Evolutionary conservation across 2,888 invertebrate genomes (phyloP).

Genomic region (Hypercompe scribonia): DNA sequence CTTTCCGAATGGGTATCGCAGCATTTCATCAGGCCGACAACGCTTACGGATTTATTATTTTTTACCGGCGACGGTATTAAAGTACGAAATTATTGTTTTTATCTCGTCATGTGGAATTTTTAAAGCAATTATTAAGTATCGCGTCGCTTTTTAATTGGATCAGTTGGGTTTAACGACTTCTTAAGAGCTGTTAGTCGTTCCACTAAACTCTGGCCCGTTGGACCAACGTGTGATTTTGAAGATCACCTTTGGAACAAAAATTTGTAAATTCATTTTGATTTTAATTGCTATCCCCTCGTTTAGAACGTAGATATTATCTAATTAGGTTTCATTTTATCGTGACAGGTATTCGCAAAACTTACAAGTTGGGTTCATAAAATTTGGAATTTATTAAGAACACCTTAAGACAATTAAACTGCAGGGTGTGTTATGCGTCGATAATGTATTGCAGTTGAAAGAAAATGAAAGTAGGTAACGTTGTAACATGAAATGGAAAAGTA

Average conservation of each 20-base stretch:
- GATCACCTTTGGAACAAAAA: constrained; percentile 37
- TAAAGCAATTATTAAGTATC: constrained; percentile 84
- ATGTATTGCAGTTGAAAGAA: background rate
- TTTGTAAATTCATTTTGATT: constrained; percentile 25
- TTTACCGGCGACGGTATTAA: constrained; percentile 79
- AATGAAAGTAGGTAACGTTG: background rate
- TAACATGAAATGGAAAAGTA: no score
- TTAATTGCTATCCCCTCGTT: constrained; percentile 12
- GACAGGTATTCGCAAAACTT: constrained; percentile 10
- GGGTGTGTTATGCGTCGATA: background rate
- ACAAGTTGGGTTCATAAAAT: background rate
- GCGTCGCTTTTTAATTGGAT: constrained; percentile 83
- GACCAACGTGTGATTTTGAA: constrained; percentile 47
- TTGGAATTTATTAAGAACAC: background rate
- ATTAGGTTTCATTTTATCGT: constrained; percentile 12
- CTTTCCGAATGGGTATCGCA: constrained; percentile 82
- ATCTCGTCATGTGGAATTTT: constrained; percentile 82
- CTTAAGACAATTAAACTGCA: background rate
- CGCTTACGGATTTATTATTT: constrained; percentile 83
- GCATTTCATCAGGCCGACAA: constrained; percentile 79
- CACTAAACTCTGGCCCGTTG: constrained; percentile 51
- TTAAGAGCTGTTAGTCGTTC: constrained; percentile 70
- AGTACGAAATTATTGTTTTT: constrained; percentile 86
- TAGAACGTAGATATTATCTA: constrained; percentile 2
- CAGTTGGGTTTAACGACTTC: constrained; percentile 79